phyloP scores from a whole-genome alignment of 2,797 vertebrate genomes.

The Gephyroberyx darwinii region DNA sequence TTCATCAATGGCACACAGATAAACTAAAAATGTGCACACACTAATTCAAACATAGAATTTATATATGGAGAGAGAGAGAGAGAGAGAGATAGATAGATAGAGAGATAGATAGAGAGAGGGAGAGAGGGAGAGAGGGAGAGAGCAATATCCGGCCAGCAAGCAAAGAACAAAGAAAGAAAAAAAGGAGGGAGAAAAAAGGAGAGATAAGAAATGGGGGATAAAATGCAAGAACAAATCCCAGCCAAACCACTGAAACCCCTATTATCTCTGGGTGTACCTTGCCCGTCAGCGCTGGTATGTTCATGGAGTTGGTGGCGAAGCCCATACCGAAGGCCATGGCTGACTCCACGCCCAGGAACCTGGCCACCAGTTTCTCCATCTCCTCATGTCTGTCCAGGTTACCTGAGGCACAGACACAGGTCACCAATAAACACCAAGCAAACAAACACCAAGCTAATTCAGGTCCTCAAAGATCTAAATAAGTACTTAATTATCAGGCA shows the following conservation, averaged over 20 bases:
- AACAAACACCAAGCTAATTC: no score
- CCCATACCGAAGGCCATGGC: conserved; percentile 96
- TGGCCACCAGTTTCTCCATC: conserved; percentile 86
- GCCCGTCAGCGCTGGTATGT: conserved; percentile 91
- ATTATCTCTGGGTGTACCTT: conserved; percentile 80
- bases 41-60: neutral
- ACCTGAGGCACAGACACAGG: conserved; percentile 75
- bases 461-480: no score
- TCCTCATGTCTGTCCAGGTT: conserved; percentile 89
- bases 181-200: neutral
- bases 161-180: neutral
- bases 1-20: neutral
- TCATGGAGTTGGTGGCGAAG: conserved; percentile 97
- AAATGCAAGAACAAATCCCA: neutral
- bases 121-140: neutral
- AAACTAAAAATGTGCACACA: neutral
- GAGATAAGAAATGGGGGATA: no score
- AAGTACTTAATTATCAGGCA: no score
- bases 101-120: neutral
- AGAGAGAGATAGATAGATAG: neutral
- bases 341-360: conserved; percentile 89
- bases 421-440: neutral
- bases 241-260: neutral
- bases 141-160: no score
- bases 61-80: neutral